These are phyloP conservation scores for Anarsia innoxiella DNA, from an alignment of 2,888 invertebrate species.

Conservation along the genomic window DNA sequence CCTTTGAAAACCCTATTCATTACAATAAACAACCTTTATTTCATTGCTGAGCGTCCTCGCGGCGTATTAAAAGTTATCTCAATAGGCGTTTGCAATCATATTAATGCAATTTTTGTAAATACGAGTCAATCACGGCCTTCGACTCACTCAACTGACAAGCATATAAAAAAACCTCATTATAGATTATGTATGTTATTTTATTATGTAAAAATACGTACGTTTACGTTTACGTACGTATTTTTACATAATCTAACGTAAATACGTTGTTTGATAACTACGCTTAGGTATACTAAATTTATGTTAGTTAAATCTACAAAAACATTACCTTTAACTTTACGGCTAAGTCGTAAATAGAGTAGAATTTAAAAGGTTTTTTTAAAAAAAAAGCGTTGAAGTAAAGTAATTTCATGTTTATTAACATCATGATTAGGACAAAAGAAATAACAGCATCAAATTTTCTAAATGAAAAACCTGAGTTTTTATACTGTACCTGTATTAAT, in stretches of 20 bases:
- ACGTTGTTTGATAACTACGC: no score
- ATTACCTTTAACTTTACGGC: no score
- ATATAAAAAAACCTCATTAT: no score
- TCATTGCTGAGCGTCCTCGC: conserved; percentile 28
- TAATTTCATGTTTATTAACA: conserved; percentile 69
- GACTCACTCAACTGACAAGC: not conserved
- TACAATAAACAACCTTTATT: conserved; percentile 29
- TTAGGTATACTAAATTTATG: no score
- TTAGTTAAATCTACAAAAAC: no score
- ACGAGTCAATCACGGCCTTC: conserved; percentile 28
- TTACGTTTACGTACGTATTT: no score
- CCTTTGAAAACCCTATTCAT: conserved; percentile 21
- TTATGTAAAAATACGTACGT: no score
- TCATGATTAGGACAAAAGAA: conserved; percentile 66
- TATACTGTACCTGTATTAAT: conserved; percentile 32
- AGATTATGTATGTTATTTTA: no score
- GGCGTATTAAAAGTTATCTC: conserved; percentile 16
- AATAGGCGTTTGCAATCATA: conserved; percentile 16
- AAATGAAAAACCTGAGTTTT: conserved; percentile 49
- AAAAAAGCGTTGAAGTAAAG: conserved; percentile 26
- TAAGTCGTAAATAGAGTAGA: no score
- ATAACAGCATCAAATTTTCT: conserved; percentile 64
- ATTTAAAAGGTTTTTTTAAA: no score
- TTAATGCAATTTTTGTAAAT: conserved; percentile 23
- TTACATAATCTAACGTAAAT: no score